Percentiles rank a stretch among this genome's conserved stretches.
These are phyloP conservation scores for Acanthococcus lagerstroemiae DNA, from an alignment of 2,888 invertebrate species.

Conservation along the genomic window DNA sequence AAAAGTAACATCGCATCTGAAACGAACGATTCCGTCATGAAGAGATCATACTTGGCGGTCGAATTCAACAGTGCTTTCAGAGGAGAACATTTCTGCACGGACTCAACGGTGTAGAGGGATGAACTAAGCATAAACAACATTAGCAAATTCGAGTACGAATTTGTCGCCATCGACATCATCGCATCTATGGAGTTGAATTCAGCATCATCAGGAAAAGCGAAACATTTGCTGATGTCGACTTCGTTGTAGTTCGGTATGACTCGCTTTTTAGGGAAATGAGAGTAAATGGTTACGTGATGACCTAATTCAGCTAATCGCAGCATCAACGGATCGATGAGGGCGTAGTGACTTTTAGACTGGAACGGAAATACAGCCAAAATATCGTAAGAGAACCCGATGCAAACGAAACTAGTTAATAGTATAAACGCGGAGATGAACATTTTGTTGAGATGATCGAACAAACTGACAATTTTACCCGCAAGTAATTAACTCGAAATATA, in stretches of 20 bases:
- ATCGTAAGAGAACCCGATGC: background rate
- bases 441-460: too few relatives aligned
- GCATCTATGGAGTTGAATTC: background rate
- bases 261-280: slow-evolving; percentile 12
- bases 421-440: background rate
- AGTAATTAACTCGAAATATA: too few relatives aligned
- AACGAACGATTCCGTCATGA: slow-evolving; percentile 36
- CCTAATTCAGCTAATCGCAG: slow-evolving; percentile 25
- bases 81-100: slow-evolving; percentile 1
- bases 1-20: slow-evolving; percentile 35
- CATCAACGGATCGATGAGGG: slow-evolving; percentile 23
- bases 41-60: slow-evolving; percentile 34
- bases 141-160: background rate
- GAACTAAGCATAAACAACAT: slow-evolving; percentile 2
- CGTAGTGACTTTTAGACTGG: slow-evolving; percentile 30
- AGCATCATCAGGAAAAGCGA: background rate
- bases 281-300: slow-evolving; percentile 28
- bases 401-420: background rate
- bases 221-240: background rate
- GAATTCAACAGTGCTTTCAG: background rate
- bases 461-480: too few relatives aligned
- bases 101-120: background rate
- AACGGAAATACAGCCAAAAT: slow-evolving; percentile 32
- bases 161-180: background rate
- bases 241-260: slow-evolving; percentile 15